Percentiles rank a stretch among this genome's conserved stretches.
Evolutionary conservation across 1,140 invertebrate genomes (phyloP).

Genomic region (Drosophila insularis): DNA sequence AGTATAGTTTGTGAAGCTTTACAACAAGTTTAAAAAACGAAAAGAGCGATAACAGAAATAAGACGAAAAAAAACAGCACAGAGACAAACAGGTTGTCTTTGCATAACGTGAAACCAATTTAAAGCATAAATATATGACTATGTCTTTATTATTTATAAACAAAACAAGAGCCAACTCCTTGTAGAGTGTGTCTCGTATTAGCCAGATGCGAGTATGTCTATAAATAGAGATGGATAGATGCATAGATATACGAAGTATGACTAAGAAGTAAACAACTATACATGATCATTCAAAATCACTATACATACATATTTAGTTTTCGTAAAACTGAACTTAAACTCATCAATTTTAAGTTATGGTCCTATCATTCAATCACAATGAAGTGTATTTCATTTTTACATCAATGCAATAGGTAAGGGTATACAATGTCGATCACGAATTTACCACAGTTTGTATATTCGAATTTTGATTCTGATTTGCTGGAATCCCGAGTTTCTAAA

Average conservation of each 20-base stretch:
- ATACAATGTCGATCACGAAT: no score
- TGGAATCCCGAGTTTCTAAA: no score
- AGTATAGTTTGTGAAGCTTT: slow-evolving; percentile 70
- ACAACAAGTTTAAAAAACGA: slow-evolving; percentile 59
- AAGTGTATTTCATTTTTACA: no score
- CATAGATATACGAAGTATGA: neutral
- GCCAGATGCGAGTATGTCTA: slow-evolving; percentile 2
- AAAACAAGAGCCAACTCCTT: slow-evolving; percentile 38
- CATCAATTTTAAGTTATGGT: no score
- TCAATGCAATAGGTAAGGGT: no score
- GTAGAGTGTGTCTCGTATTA: slow-evolving; percentile 12
- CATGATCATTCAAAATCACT: no score
- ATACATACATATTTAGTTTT: no score
- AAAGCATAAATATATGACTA: slow-evolving; percentile 72
- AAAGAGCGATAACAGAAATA: slow-evolving; percentile 38
- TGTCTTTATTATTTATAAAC: slow-evolving; percentile 74
- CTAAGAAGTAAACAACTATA: neutral
- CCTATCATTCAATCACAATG: no score
- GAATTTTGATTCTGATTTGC: no score
- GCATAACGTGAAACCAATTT: slow-evolving; percentile 71
- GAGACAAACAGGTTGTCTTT: slow-evolving; percentile 57
- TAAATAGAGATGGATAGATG: slow-evolving; percentile 6
- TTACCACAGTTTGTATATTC: no score
- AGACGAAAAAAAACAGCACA: slow-evolving; percentile 12
- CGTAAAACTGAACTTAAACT: no score